A percentile compares a stretch with the other conserved stretches of the same genome.
Conservation (phyloP, 2,888 invertebrate species). For the Rhingia rostrata region DNA sequence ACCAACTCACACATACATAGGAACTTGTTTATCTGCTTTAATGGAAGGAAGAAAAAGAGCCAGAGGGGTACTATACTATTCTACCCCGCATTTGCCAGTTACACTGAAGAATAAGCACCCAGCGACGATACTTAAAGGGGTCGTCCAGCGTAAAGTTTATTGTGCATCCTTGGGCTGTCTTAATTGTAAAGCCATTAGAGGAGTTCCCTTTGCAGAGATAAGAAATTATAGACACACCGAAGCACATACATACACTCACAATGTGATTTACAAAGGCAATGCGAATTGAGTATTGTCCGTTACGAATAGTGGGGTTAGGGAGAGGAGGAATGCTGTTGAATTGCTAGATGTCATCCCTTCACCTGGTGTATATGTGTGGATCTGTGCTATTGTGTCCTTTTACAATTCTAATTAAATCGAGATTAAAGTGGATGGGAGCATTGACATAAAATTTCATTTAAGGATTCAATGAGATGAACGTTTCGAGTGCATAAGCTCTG, state of each 20-base stretch:
- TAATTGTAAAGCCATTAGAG: slow-evolving; percentile 70
- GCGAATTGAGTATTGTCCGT: slow-evolving; percentile 29
- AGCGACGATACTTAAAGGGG: slow-evolving; percentile 37
- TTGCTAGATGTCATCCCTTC: slow-evolving; percentile 38
- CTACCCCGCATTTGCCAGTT: not conserved
- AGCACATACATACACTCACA: slow-evolving; percentile 26
- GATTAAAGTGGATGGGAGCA: slow-evolving; percentile 69
- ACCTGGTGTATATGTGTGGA: not conserved
- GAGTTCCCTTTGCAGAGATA: slow-evolving; percentile 50
- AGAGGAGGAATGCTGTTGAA: slow-evolving; percentile 8
- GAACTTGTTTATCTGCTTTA: slow-evolving; percentile 6
- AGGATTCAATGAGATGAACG: slow-evolving; percentile 46
- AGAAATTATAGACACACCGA: slow-evolving; percentile 66
- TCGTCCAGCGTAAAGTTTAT: slow-evolving; percentile 70
- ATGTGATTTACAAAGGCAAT: slow-evolving; percentile 66
- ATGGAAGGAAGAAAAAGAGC: slow-evolving; percentile 3
- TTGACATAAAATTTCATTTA: slow-evolving; percentile 67
- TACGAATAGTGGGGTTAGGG: not conserved
- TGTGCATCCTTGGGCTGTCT: slow-evolving; percentile 68
- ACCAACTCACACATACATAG: slow-evolving; percentile 20
- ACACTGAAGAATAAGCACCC: slow-evolving; percentile 28
- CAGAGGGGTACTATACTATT: slow-evolving; percentile 10
- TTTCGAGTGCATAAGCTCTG: slow-evolving; percentile 8
- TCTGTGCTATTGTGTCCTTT: slow-evolving; percentile 63
- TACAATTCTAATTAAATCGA: slow-evolving; percentile 69